phyloP scores from a whole-genome alignment of 2,888 invertebrate species.

The Colostygia pectinataria region DNA sequence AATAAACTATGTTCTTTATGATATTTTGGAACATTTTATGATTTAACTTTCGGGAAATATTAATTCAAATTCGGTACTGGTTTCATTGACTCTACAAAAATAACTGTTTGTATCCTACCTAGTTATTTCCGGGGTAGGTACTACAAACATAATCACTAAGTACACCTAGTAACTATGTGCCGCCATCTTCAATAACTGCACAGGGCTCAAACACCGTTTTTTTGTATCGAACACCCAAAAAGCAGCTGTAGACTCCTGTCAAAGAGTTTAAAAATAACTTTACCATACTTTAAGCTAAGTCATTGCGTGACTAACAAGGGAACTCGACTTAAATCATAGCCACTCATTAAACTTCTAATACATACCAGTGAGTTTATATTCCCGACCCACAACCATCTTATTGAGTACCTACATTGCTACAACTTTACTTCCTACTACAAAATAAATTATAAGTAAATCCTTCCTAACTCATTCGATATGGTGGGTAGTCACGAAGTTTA shows the following conservation, averaged over 20 bases:
- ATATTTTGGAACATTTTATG: neutral
- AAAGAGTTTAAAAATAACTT: constrained; percentile 22
- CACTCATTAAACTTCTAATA: constrained; percentile 44
- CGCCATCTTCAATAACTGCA: no score
- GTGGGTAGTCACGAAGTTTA: constrained; percentile 81
- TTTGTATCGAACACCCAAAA: neutral
- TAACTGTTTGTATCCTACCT: no score
- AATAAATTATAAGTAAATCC: constrained; percentile 74
- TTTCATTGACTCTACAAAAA: no score
- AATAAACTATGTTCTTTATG: constrained; percentile 12
- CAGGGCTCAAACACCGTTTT: no score
- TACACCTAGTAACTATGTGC: no score
- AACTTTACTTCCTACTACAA: constrained; percentile 48
- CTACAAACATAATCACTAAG: no score
- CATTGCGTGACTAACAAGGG: constrained; percentile 52
- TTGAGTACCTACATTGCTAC: constrained; percentile 51
- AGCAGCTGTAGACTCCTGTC: neutral
- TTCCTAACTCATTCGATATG: constrained; percentile 81
- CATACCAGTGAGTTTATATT: constrained; percentile 60
- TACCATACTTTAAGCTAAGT: constrained; percentile 23
- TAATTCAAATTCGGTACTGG: neutral
- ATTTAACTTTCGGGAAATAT: neutral
- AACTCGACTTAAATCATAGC: constrained; percentile 59
- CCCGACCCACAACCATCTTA: constrained; percentile 55
- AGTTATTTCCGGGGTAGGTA: no score